These are phyloP conservation scores for Psittacula cyanocephala DNA, from an alignment of 2,113 vertebrate species.

Conservation along the genomic window DNA sequence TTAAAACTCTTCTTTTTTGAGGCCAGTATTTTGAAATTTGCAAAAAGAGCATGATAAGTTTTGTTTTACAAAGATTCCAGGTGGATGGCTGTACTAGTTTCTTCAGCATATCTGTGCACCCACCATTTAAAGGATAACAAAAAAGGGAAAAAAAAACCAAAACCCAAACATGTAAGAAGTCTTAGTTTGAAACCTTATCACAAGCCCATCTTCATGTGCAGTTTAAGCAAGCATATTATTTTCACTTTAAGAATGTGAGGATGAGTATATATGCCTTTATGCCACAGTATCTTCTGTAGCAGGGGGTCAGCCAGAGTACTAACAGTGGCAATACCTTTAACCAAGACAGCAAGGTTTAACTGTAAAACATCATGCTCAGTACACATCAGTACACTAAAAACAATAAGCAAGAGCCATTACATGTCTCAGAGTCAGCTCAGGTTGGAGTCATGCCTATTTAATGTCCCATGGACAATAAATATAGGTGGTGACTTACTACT, in stretches of 20 bases:
- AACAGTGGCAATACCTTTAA: not conserved
- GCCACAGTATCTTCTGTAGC: not conserved
- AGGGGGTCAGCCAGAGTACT: not conserved
- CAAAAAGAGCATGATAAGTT: not conserved
- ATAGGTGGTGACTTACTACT: not conserved
- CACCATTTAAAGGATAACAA: not conserved
- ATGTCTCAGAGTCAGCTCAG: not conserved
- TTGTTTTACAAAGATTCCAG: not conserved
- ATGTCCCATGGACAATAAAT: not conserved
- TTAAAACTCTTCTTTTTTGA: not conserved
- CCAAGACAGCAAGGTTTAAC: not conserved
- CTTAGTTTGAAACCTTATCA: not conserved
- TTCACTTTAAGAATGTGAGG: not conserved
- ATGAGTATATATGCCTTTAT: not conserved
- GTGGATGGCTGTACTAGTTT: not conserved
- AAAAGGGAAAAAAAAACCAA: not conserved
- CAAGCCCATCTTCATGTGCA: not conserved
- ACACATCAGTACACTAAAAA: not conserved
- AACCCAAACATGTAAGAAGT: not conserved
- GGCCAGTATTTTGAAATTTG: not conserved
- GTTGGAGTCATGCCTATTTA: not conserved
- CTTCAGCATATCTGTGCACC: not conserved
- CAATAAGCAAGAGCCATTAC: not conserved
- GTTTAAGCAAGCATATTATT: not conserved
- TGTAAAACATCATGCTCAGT: not conserved